Conservation (phyloP, 2,888 invertebrate species). For the Heliconius charithonia region DNA sequence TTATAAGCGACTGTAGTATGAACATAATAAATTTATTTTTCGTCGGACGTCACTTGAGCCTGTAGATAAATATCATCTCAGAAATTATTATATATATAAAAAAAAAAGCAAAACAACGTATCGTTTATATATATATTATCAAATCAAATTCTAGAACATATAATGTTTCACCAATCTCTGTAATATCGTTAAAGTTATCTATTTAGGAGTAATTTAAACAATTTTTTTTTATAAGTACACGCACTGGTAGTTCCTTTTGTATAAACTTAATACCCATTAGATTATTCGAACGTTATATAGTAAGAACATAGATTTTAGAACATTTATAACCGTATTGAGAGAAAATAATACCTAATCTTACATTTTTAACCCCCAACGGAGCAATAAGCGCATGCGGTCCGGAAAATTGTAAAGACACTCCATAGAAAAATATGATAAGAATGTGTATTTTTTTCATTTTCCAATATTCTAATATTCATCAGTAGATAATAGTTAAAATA, state of each 20-base stretch:
- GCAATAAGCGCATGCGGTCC: background rate
- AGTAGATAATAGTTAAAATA: slow-evolving; percentile 38
- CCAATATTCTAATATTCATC: slow-evolving; percentile 40
- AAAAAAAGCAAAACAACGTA: background rate
- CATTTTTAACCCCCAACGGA: background rate
- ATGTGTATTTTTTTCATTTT: slow-evolving; percentile 37
- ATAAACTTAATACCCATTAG: slow-evolving; percentile 64
- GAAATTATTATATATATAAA: background rate
- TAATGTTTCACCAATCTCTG: slow-evolving; percentile 17
- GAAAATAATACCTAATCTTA: slow-evolving; percentile 21
- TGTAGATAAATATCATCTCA: background rate
- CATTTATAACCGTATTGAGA: slow-evolving; percentile 41
- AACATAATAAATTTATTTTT: background rate
- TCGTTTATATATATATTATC: background rate
- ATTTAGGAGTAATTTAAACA: slow-evolving; percentile 37
- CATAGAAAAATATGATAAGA: slow-evolving; percentile 16
- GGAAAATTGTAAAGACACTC: slow-evolving; percentile 2
- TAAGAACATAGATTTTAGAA: slow-evolving; percentile 53
- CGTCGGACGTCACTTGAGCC: background rate
- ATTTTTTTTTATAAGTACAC: slow-evolving; percentile 58
- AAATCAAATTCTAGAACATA: background rate
- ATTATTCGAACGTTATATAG: slow-evolving; percentile 52
- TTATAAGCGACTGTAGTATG: background rate
- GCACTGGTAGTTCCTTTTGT: slow-evolving; percentile 80
- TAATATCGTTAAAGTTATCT: slow-evolving; percentile 33